Evolutionary conservation across 2,888 invertebrate species (phyloP).

Genomic region (Agonopterix alstromeriana): DNA sequence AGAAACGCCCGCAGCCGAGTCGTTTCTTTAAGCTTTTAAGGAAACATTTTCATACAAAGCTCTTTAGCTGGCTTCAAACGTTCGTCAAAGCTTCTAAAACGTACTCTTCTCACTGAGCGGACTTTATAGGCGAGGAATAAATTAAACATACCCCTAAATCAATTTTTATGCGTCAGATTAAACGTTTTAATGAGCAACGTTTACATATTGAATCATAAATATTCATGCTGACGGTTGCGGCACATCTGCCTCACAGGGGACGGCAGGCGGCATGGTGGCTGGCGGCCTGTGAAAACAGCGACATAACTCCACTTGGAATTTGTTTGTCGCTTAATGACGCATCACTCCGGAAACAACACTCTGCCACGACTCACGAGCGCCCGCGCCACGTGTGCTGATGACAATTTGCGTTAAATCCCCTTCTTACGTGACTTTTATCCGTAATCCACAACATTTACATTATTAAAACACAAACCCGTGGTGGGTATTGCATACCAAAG

Average conservation of each 20-base stretch:
- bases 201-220: slow-evolving; percentile 38
- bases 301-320: slow-evolving; percentile 15
- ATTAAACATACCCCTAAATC: slow-evolving; percentile 12
- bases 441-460: slow-evolving; percentile 1
- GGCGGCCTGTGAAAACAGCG: slow-evolving; percentile 8
- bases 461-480: slow-evolving; percentile 3
- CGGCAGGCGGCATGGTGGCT: slow-evolving; percentile 5
- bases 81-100: slow-evolving; percentile 4
- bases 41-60: slow-evolving; percentile 11
- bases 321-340: slow-evolving; percentile 22
- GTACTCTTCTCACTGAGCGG: not conserved
- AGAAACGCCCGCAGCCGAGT: slow-evolving; percentile 3
- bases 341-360: slow-evolving; percentile 14
- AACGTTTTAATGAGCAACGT: slow-evolving; percentile 37
- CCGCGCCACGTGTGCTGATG: slow-evolving; percentile 11
- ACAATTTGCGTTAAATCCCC: slow-evolving; percentile 11
- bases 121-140: not conserved
- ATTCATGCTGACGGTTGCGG: slow-evolving; percentile 33
- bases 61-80: slow-evolving; percentile 3
- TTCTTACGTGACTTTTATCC: not conserved
- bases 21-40: slow-evolving; percentile 9
- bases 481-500: not conserved
- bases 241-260: slow-evolving; percentile 23
- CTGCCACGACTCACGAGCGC: no score
- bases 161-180: slow-evolving; percentile 22